Evolutionary conservation across 1,140 invertebrate genomes (phyloP).

Genomic region (Homarus americanus): DNA sequence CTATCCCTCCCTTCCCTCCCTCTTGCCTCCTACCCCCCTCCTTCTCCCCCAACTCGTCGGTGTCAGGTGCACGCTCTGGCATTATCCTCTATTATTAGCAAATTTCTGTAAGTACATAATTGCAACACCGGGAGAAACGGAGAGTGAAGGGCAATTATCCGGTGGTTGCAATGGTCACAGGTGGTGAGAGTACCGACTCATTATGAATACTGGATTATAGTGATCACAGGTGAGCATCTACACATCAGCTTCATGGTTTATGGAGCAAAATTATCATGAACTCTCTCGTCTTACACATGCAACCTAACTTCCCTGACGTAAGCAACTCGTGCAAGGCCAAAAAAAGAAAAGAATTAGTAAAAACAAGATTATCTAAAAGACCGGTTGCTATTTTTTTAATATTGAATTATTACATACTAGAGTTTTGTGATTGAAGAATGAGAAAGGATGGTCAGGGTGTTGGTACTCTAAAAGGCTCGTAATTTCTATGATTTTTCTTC

Average conservation of each 20-base stretch:
- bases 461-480: too few species aligned
- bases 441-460: too few species aligned
- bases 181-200: too few species aligned
- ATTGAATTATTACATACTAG: too few species aligned
- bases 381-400: conserved; percentile 16
- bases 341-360: too few species aligned
- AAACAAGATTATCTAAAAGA: too few species aligned
- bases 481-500: too few species aligned
- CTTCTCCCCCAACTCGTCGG: too few species aligned
- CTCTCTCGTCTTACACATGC: not conserved
- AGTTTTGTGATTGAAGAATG: too few species aligned
- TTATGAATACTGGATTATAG: not conserved
- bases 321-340: not conserved
- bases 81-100: conserved; percentile 29
- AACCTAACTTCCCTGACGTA: not conserved
- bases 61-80: not conserved
- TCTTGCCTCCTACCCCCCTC: too few species aligned
- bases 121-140: not conserved
- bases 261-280: conserved; percentile 24
- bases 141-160: conserved; percentile 22
- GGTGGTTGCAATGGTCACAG: conserved; percentile 17
- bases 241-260: conserved; percentile 37
- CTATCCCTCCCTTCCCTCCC: too few species aligned
- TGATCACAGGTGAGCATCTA: not conserved
- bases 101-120: conserved; percentile 52